These are phyloP conservation scores for Geodia barretti DNA, from an alignment of 37 sponge, comb jelly and placozoan genomes.

Conservation along the genomic window DNA sequence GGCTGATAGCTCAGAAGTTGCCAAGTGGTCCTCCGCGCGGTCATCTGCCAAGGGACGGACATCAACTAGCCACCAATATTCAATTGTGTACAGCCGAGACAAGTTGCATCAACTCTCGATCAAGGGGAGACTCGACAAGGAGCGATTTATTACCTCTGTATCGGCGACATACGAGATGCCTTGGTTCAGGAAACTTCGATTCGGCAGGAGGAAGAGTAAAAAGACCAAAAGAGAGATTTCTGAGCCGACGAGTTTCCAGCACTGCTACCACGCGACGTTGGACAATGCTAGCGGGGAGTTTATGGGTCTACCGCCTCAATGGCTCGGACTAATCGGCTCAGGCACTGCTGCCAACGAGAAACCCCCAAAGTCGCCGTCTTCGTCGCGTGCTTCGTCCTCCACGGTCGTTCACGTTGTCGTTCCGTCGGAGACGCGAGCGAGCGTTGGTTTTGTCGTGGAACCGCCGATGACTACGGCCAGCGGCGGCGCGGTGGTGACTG, in stretches of 20 bases:
- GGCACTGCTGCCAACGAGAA: neutral
- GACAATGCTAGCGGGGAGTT: constrained; percentile 16
- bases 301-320: constrained; percentile 85
- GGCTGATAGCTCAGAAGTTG: neutral
- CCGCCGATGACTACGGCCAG: neutral
- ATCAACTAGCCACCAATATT: too few species aligned
- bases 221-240: constrained; percentile 70
- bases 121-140: too few species aligned
- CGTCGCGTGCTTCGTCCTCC: neutral
- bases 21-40: too few species aligned
- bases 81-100: too few species aligned
- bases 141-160: too few species aligned
- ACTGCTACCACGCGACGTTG: constrained; percentile 71
- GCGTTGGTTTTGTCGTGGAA: neutral
- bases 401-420: neutral
- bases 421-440: neutral
- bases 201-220: constrained; percentile 19
- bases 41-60: too few species aligned
- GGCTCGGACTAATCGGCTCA: constrained; percentile 53
- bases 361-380: neutral
- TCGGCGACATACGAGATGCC: constrained; percentile 64
- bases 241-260: constrained; percentile 77
- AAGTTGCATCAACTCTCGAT: too few species aligned
- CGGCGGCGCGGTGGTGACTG: neutral
- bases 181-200: constrained; percentile 37